Evolutionary conservation across 2,888 invertebrate genomes (phyloP).

Genomic region (Tetragonisca angustula): DNA sequence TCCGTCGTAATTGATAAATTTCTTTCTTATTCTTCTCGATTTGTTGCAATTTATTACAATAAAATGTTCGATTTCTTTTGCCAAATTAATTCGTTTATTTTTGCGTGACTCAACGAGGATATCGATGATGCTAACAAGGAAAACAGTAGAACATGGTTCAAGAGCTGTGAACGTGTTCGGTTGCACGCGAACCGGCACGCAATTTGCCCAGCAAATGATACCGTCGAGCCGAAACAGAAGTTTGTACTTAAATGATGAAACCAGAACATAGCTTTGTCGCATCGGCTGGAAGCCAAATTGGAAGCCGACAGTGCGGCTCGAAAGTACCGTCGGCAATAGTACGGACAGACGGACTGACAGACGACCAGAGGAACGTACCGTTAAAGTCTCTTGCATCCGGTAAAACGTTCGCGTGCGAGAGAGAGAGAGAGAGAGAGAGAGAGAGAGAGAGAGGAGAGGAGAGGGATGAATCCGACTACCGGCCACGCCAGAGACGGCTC

Average conservation of each 20-base stretch:
- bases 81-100: background rate
- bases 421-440: background rate
- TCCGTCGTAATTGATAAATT: background rate
- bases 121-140: background rate
- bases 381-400: conserved; percentile 64
- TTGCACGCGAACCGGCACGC: conserved; percentile 6
- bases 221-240: conserved; percentile 40
- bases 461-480: background rate
- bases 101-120: background rate
- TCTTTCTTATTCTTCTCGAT: background rate
- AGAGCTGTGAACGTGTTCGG: background rate
- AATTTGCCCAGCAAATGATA: conserved; percentile 44
- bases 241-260: conserved; percentile 60
- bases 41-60: too few species aligned
- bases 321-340: conserved; percentile 58
- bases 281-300: conserved; percentile 67
- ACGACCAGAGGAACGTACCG: conserved; percentile 19
- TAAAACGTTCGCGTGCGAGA: conserved; percentile 49
- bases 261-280: conserved; percentile 63
- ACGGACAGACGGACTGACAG: conserved; percentile 19
- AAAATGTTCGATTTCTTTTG: background rate
- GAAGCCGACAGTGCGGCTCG: conserved; percentile 57
- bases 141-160: background rate
- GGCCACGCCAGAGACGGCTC: conserved; percentile 47
- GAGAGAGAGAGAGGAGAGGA: background rate